Percentiles rank a stretch among this genome's conserved stretches.
Conservation (phyloP, 2,797 vertebrate species). For the Propithecus perrieri region DNA sequence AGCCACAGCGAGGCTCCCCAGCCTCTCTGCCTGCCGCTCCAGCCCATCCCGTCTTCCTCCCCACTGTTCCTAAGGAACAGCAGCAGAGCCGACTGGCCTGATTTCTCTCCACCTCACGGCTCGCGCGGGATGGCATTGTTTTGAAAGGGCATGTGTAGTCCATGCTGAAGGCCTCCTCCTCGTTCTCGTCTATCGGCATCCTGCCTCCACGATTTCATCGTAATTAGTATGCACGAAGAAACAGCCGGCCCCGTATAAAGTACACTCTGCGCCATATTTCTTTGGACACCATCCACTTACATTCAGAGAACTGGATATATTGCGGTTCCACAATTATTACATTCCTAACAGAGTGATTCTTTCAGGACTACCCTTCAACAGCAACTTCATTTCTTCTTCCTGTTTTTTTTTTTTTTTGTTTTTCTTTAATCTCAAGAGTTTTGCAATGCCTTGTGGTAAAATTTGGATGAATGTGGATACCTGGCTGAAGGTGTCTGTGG, state of each 20-base stretch:
- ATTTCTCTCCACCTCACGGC: not conserved
- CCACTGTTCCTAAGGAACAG: not conserved
- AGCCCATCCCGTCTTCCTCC: not conserved
- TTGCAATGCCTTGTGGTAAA: not conserved
- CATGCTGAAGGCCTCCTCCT: not conserved
- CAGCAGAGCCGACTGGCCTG: not conserved
- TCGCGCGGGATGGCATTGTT: not conserved
- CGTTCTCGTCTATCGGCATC: not conserved
- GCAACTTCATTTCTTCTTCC: not conserved
- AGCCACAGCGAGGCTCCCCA: fast-evolving
- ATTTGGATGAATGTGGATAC: not conserved
- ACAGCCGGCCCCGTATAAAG: fast-evolving
- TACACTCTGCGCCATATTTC: fast-evolving
- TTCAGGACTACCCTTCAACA: not conserved
- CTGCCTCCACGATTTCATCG: not conserved
- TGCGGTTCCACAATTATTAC: fast-evolving
- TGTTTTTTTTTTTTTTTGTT: not conserved
- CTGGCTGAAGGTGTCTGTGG: fast-evolving
- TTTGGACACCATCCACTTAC: not conserved
- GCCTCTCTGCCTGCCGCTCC: not conserved
- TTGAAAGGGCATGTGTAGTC: not conserved
- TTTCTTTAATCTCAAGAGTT: not conserved
- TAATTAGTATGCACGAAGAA: not conserved
- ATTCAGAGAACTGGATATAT: not conserved
- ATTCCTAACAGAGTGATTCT: not conserved